Percentiles rank a stretch among this genome's conserved stretches.
Evolutionary conservation across 2,113 vertebrate genomes (phyloP).

Genomic region (Oryzias celebensis): DNA sequence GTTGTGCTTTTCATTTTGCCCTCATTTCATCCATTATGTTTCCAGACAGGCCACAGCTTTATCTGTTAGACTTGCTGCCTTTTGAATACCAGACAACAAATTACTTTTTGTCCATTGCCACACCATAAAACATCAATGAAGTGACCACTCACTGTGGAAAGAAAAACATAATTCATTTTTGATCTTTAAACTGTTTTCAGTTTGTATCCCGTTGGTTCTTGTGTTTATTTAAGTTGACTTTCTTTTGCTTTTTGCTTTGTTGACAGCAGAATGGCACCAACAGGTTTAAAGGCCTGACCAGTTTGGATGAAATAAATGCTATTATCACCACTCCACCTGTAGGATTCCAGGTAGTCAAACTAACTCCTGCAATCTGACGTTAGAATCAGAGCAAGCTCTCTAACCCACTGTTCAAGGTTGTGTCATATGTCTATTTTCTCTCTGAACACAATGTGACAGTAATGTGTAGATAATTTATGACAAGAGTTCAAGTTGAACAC

Average conservation of each 20-base stretch:
- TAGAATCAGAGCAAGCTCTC: constrained; percentile 11
- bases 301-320: constrained; percentile 81
- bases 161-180: constrained; percentile 10
- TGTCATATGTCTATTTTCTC: not conserved
- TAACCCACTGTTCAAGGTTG: not conserved
- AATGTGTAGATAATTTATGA: too few species aligned
- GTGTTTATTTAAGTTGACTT: constrained; percentile 54
- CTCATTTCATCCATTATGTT: constrained; percentile 55
- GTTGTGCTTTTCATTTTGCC: constrained; percentile 56
- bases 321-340: constrained; percentile 85
- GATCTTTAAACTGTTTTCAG: constrained; percentile 15
- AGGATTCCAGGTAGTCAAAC: constrained; percentile 84
- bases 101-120: constrained; percentile 46
- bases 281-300: constrained; percentile 81
- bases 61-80: constrained; percentile 40
- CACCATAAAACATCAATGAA: constrained; percentile 25
- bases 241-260: constrained; percentile 54
- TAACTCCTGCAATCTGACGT: constrained; percentile 35
- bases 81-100: constrained; percentile 57
- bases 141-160: not conserved
- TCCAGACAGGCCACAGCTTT: constrained; percentile 43
- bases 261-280: constrained; percentile 82
- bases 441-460: not conserved
- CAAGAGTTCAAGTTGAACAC: too few species aligned
- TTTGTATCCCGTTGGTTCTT: constrained; percentile 18